Base-by-base conservation (phyloP, 2,888 invertebrate genomes). In the Drosophila kambysellisi region DNA sequence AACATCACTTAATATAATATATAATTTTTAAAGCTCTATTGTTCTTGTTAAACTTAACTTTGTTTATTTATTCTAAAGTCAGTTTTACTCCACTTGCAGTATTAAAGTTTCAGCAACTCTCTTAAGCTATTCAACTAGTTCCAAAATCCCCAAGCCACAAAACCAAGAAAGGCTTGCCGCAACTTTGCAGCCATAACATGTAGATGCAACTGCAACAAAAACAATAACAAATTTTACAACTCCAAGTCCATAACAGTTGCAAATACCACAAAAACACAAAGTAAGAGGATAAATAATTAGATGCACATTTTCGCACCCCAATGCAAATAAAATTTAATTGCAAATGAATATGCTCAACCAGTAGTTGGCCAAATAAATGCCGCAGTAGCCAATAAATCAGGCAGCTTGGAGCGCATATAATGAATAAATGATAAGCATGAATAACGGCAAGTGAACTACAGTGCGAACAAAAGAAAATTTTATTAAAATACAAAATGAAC, bases 381-480 rank as follows among this genome's bases (percentile, higher is more conserved):
- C 43, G 11, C 12, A 48, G 46, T 30, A 17, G 53, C 53, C 70
- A 59, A 86, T 88, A 87, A 88, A 88, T 90, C 81, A 82, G 72
- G 60, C 46, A 53, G 39, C 56, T 51, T 67, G 57, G n/a, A 57
- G 70, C 51, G 41, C 54, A 60, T 61, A 76, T 77, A 79, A 81
- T 82, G 79, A 84, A 85, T 85, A 79, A 85, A 82, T 84, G 74
- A 85, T 84, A 76, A 84, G 82, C 79, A 73, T 71, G 66, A 71
- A 64, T 74, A 76, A 66, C 54, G 58, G 56, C 53, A 53, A 41
- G 32, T 20, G 58, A 66, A 32, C 37, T 20, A 39, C 17, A 48
- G 32, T 30, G 58, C 39, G 59, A 57, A 51, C 51, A 68, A 57
- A 17, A 37, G 46, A 7, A 67, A 70, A 68, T 50, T 67, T 54